Evolutionary conservation across 2,797 vertebrate species (phyloP).

Genomic region (Hippopotamyrus pictus): DNA sequence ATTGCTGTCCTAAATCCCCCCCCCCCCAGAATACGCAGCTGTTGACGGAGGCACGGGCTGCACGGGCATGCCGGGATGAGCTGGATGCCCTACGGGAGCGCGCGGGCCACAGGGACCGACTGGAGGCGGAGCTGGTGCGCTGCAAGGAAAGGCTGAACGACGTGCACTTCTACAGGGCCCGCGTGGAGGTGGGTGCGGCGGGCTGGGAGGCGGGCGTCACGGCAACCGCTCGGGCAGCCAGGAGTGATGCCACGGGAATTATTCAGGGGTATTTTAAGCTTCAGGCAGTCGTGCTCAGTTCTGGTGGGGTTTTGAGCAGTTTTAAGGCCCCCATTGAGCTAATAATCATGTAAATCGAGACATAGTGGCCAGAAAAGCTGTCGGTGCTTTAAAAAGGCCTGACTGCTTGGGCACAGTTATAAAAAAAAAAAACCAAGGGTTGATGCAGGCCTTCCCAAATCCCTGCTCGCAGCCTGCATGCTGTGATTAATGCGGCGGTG

Average conservation of each 20-base stretch:
- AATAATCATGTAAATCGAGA: not conserved
- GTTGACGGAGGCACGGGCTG: constrained; percentile 77
- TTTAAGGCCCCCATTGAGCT: not conserved
- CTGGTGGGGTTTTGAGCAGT: not conserved
- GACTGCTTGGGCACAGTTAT: not conserved
- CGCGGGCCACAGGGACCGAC: constrained; percentile 82
- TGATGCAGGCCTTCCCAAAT: not conserved
- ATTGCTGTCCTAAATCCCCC: not conserved
- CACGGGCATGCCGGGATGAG: constrained; percentile 81
- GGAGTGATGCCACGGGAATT: not conserved
- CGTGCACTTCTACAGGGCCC: constrained; percentile 87
- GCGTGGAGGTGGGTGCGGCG: constrained; percentile 72
- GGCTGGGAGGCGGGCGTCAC: not conserved
- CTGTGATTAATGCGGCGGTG: not conserved
- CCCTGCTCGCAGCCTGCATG: not conserved
- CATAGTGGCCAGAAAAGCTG: not conserved
- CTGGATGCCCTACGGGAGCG: constrained; percentile 82
- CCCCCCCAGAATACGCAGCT: constrained; percentile 77
- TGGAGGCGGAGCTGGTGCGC: constrained; percentile 84
- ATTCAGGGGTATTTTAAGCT: not conserved
- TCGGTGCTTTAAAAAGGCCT: not conserved
- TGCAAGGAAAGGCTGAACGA: constrained; percentile 85
- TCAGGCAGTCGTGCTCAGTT: not conserved
- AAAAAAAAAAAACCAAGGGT: not conserved
- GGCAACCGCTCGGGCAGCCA: not conserved